Base-by-base conservation (phyloP, 1,140 invertebrate genomes). In the Pygmarrhopalites habei region DNA sequence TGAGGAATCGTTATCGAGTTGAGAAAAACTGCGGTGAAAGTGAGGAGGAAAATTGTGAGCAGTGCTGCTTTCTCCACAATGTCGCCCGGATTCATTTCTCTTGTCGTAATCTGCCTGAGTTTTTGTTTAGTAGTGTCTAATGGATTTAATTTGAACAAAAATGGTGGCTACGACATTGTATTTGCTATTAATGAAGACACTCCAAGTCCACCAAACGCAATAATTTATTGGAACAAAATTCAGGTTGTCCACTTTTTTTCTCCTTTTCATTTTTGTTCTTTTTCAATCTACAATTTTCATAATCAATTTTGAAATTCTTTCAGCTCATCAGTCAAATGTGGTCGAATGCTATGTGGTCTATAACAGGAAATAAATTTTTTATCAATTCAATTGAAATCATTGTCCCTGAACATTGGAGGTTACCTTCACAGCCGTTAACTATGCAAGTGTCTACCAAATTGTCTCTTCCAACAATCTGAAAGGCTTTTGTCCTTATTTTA, bases 141-240 rank as follows among this genome's bases (percentile, higher is more conserved):
- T 5, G 46, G 25, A 7, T 23, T 43, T 1, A 19, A 29, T 4
- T 43, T 64, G n/a, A 39, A 44, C 19, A 25, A 49, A 17, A 58
- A 60, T 41, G 65, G 65, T 32, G 65, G 65, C 28, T 66, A 66
- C 23, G 26, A 58, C 28, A 58, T 66, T 52, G 43, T 62, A 10
- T 49, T 66, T 3, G 59, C 65, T 5, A 35, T 66, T 32, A 56
- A 62, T 0, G 60, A 66, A 39, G 43, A 44, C 25, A 57, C 56
- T 10, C 53, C 51, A 15, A 15, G 21, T 15, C 49, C 49, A 7
- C 19, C 5, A 7, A 52, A 52, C 28, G 23, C 49, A 3, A 26
- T 52, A 3, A 26, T 52, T 26, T 57, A 39, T 28, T 21, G 32
- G 4, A 57, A 59, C 25, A 59, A 46, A 46, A 19, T 59, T 5